These are phyloP conservation scores for Azorinus chamasolen DNA, from an alignment of 2,888 invertebrate genomes.

Conservation along the genomic window DNA sequence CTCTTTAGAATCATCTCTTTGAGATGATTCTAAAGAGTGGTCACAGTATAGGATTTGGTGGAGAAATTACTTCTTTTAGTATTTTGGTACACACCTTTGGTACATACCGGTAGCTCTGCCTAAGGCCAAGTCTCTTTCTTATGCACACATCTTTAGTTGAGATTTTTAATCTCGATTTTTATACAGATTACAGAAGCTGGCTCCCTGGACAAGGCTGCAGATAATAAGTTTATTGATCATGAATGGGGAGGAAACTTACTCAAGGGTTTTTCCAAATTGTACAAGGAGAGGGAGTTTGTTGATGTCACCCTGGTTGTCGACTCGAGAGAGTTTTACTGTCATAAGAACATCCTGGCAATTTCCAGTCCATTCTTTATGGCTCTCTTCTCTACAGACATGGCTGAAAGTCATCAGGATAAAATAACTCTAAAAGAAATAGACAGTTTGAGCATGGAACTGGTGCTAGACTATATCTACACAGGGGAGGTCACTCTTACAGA, in stretches of 20 bases:
- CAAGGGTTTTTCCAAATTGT: conserved; percentile 80
- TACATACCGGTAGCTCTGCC: too few species aligned
- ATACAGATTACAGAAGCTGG: conserved; percentile 73
- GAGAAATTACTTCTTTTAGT: too few species aligned
- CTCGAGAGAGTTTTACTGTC: conserved; percentile 81
- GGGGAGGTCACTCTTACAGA: conserved; percentile 81
- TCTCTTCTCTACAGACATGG: conserved; percentile 83
- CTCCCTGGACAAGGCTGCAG: conserved; percentile 62
- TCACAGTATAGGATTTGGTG: too few species aligned
- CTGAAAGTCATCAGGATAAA: conserved; percentile 80
- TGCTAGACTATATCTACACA: conserved; percentile 85
- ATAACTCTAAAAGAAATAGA: conserved; percentile 82
- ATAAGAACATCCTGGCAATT: conserved; percentile 83
- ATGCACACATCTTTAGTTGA: too few species aligned
- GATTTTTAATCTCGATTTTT: conserved; percentile 23
- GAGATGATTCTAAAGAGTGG: too few species aligned
- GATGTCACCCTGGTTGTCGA: conserved; percentile 81
- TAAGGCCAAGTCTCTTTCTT: too few species aligned
- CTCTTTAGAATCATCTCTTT: too few species aligned
- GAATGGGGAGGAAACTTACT: conserved; percentile 76
- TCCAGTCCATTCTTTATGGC: conserved; percentile 85
- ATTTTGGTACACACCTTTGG: too few species aligned
- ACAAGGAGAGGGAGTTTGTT: conserved; percentile 82
- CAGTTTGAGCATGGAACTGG: conserved; percentile 78
- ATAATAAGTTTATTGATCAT: conserved; percentile 76